phyloP scores from a whole-genome alignment of 1,140 invertebrate species.

The Bombyx mandarina region DNA sequence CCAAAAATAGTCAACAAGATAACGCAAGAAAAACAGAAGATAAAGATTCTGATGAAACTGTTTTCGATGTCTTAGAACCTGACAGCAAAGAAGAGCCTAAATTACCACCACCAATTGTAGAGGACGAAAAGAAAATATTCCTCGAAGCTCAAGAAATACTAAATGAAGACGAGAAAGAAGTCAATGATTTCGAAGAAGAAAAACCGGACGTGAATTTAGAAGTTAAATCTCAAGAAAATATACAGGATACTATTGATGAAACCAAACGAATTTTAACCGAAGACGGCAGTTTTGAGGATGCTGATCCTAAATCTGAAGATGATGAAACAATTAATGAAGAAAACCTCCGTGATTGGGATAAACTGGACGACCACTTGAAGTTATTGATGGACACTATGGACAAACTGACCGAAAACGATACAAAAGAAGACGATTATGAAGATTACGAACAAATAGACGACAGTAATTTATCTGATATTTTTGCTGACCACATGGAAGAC shows the following conservation, averaged over 20 bases:
- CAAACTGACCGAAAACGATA: slow-evolving; percentile 27
- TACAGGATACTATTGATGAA: slow-evolving; percentile 13
- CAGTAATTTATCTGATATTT: slow-evolving; percentile 14
- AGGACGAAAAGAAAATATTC: slow-evolving; percentile 17
- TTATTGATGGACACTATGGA: slow-evolving; percentile 30
- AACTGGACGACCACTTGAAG: slow-evolving; percentile 33
- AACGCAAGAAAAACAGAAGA: slow-evolving; percentile 3
- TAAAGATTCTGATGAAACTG: slow-evolving; percentile 7
- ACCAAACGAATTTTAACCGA: slow-evolving; percentile 12
- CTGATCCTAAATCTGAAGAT: background rate
- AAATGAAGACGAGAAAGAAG: slow-evolving; percentile 5
- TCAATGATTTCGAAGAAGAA: slow-evolving; percentile 8
- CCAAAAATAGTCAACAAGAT: background rate
- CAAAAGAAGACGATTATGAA: slow-evolving; percentile 11
- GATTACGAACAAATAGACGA: slow-evolving; percentile 31
- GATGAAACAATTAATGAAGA: slow-evolving; percentile 6
- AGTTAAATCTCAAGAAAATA: slow-evolving; percentile 6
- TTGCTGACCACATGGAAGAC: slow-evolving; percentile 3
- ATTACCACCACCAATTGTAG: background rate
- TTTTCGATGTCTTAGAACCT: slow-evolving; percentile 2
- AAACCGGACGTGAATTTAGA: slow-evolving; percentile 8
- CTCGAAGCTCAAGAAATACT: slow-evolving; percentile 20
- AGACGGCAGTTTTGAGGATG: slow-evolving; percentile 4
- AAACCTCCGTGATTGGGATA: slow-evolving; percentile 23
- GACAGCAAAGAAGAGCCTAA: slow-evolving; percentile 3